Evolutionary conservation across 37 sponge, comb jelly and placozoan species (phyloP).

Genomic region (Lycopodina hypogea): DNA sequence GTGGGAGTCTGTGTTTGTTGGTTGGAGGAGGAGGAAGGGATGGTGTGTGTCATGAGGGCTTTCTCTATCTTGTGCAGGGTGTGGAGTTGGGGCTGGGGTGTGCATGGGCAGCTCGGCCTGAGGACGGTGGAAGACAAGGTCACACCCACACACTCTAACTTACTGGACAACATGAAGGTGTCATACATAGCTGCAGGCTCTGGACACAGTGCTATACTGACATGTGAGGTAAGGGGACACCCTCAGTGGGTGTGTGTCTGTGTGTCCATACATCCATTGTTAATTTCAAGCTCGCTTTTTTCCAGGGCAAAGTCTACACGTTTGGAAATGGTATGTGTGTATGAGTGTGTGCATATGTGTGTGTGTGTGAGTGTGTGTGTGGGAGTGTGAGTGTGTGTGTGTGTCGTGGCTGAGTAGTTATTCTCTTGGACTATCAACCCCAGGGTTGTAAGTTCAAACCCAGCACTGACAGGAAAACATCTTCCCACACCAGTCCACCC

Average conservation of each 20-base stretch:
- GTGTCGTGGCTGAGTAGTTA: background rate
- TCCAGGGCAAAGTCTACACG: constrained; percentile 64
- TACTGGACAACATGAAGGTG: constrained; percentile 45
- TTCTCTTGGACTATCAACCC: too few species aligned
- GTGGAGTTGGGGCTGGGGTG: constrained; percentile 86
- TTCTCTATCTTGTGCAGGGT: constrained; percentile 46
- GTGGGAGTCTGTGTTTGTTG: too few species aligned
- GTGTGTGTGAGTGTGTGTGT: background rate
- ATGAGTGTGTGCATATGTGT: background rate
- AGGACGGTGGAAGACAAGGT: constrained; percentile 44
- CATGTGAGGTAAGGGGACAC: constrained; percentile 52
- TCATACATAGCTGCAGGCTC: constrained; percentile 69
- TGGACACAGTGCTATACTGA: constrained; percentile 68
- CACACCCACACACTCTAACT: constrained; percentile 56
- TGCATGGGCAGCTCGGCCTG: constrained; percentile 79
- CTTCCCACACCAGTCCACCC: too few species aligned
- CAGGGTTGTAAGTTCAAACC: too few species aligned
- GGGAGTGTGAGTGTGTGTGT: background rate
- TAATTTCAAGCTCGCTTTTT: background rate
- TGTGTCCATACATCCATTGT: background rate
- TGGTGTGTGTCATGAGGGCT: too few species aligned
- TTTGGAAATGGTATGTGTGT: constrained; percentile 68
- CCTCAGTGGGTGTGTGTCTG: too few species aligned
- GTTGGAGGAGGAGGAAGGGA: too few species aligned
- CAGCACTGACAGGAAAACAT: too few species aligned